These are phyloP conservation scores for Sarcophaga subvicina DNA, from an alignment of 2,888 invertebrate genomes.

Conservation along the genomic window DNA sequence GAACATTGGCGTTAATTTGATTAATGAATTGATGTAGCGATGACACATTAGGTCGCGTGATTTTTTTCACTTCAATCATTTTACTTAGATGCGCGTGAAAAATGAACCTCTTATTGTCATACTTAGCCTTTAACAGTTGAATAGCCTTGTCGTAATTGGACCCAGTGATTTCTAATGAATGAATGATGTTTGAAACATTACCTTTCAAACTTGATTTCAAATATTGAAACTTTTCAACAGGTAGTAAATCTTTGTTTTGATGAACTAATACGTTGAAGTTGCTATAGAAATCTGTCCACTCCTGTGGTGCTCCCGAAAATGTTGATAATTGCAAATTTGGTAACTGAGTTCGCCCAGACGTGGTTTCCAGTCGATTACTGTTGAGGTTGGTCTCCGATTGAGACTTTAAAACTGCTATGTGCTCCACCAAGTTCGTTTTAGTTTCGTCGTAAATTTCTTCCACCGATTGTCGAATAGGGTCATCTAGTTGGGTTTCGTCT, in stretches of 20 bases:
- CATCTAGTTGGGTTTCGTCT: not conserved
- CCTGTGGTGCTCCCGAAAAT: slow-evolving; percentile 19
- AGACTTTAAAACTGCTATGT: too few relatives aligned
- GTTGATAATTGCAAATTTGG: slow-evolving; percentile 27
- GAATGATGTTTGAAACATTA: not conserved
- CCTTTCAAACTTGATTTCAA: slow-evolving; percentile 14
- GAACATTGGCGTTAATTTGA: slow-evolving; percentile 38
- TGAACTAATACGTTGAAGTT: not conserved
- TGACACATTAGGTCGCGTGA: slow-evolving; percentile 29
- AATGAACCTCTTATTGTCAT: slow-evolving; percentile 24
- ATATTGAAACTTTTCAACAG: slow-evolving; percentile 41
- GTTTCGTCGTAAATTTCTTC: too few relatives aligned
- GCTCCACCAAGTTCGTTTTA: too few relatives aligned
- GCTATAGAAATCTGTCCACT: slow-evolving; percentile 29
- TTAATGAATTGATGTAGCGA: slow-evolving; percentile 42
- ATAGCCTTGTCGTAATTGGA: not conserved
- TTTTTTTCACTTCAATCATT: not conserved
- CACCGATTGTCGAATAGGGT: too few relatives aligned
- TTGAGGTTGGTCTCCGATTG: not conserved
- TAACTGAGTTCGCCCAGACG: slow-evolving; percentile 3
- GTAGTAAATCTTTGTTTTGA: slow-evolving; percentile 2
- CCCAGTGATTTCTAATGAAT: slow-evolving; percentile 8
- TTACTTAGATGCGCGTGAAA: slow-evolving; percentile 41
- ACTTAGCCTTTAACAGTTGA: not conserved
- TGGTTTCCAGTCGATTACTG: not conserved